Evolutionary conservation across 2,797 vertebrate species (phyloP).

Genomic region (Cossypha heuglini): DNA sequence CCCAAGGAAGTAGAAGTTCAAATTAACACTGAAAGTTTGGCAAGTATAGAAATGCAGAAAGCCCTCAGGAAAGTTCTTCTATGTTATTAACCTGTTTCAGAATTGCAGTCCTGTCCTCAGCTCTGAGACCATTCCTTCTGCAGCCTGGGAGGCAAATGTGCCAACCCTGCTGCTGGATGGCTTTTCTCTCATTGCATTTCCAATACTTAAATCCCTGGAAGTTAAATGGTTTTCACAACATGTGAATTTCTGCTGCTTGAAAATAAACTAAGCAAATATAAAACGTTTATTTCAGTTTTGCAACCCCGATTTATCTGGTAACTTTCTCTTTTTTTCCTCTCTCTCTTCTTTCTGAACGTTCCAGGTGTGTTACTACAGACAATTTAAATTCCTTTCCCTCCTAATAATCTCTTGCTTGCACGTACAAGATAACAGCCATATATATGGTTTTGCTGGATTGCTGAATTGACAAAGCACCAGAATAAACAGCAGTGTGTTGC

Average conservation of each 20-base stretch:
- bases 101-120: neutral
- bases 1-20: neutral
- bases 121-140: neutral
- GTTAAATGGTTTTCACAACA: neutral
- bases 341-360: neutral
- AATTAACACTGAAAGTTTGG: neutral
- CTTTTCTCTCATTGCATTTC: neutral
- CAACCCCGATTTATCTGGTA: neutral
- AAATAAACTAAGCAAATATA: neutral
- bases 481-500: neutral
- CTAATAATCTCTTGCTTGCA: slow-evolving; percentile 45
- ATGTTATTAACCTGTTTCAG: neutral
- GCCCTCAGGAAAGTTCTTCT: neutral
- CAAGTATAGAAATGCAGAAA: neutral
- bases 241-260: neutral
- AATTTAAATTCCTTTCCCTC: slow-evolving; percentile 38
- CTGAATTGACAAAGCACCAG: slow-evolving; percentile 42
- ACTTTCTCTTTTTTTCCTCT: neutral
- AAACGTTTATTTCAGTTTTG: neutral
- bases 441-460: slow-evolving; percentile 31
- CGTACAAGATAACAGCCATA: slow-evolving; percentile 6
- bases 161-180: neutral
- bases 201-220: neutral
- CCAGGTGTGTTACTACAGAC: neutral
- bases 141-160: neutral